Percentiles rank a stretch among this genome's conserved stretches.
Evolutionary conservation across 2,113 vertebrate species (phyloP).

Genomic region (Lichenostomus cassidix): DNA sequence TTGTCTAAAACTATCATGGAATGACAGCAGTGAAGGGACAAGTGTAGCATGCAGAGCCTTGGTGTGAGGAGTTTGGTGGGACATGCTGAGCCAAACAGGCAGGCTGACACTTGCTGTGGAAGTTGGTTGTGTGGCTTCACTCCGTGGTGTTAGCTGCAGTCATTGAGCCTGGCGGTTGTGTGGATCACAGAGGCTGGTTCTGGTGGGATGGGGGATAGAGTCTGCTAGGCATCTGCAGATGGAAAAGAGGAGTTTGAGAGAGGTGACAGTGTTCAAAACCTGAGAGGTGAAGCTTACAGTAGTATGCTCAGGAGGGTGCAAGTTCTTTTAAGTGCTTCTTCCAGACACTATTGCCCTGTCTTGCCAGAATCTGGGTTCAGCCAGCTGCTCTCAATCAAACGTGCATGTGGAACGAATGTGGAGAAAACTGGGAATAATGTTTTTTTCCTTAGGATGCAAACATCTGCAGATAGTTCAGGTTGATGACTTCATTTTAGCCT

Average conservation of each 20-base stretch:
- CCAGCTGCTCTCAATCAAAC: background rate
- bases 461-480: background rate
- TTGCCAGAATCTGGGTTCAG: background rate
- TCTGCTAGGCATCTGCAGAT: background rate
- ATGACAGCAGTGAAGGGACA: background rate
- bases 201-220: background rate
- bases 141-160: background rate
- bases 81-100: background rate
- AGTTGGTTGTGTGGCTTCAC: background rate
- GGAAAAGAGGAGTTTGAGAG: background rate
- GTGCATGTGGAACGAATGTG: background rate
- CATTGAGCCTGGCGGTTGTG: background rate
- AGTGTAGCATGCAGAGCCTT: background rate
- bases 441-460: background rate
- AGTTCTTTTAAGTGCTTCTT: background rate
- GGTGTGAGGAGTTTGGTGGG: background rate
- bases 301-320: background rate
- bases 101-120: background rate
- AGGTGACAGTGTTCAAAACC: background rate
- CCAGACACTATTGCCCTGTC: background rate
- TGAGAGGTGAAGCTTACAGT: background rate
- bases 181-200: background rate
- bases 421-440: background rate
- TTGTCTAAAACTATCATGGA: background rate
- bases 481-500: background rate